These are phyloP conservation scores for Nasonia longicornis DNA, from an alignment of 1,140 invertebrate species.

Conservation along the genomic window DNA sequence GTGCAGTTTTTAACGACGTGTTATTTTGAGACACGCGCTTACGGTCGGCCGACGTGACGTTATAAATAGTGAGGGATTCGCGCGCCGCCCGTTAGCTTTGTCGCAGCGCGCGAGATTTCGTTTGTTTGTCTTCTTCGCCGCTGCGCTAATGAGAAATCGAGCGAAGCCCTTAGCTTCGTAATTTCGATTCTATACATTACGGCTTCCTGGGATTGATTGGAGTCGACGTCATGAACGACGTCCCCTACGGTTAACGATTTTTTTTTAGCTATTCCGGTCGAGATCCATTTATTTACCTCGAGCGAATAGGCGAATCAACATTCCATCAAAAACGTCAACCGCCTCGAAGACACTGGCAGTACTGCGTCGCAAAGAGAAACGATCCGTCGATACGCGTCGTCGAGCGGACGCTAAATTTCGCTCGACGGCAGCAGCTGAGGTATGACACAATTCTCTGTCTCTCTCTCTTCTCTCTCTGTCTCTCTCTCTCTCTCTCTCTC, in stretches of 20 bases:
- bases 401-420: too few species aligned
- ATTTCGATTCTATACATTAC: background rate
- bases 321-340: too few species aligned
- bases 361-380: background rate
- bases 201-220: constrained; percentile 11
- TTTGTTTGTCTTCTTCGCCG: constrained; percentile 11
- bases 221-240: background rate
- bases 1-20: constrained; percentile 34
- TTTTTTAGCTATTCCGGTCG: background rate
- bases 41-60: constrained; percentile 21
- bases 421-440: background rate
- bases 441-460: background rate
- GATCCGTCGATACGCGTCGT: background rate
- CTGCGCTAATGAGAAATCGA: constrained; percentile 4
- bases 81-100: background rate
- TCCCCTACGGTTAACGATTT: background rate
- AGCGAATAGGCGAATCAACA: too few species aligned
- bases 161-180: background rate
- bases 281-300: too few species aligned
- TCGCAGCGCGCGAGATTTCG: constrained; percentile 10
- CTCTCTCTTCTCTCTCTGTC: background rate
- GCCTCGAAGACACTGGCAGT: background rate
- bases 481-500: background rate
- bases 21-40: constrained; percentile 34
- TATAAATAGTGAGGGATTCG: constrained; percentile 40